Evolutionary conservation across 2,113 vertebrate species (phyloP), one percentile per base, ranked within the genome.

Genomic region (Panurus biarmicus): DNA sequence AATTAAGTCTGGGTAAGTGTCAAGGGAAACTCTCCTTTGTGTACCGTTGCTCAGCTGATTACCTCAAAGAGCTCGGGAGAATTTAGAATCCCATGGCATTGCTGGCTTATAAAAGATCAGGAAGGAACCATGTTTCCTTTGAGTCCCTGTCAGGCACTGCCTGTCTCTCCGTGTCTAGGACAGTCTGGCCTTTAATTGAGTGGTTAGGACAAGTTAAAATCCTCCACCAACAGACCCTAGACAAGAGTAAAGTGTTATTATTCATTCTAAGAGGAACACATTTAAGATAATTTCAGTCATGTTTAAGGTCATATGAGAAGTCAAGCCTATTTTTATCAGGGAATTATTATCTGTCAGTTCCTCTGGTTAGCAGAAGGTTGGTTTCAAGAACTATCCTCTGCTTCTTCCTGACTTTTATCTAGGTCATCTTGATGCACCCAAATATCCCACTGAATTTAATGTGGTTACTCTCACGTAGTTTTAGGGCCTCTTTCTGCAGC

Each of bases 291-390:
- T 85, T 65, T 57, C 67, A 91, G 36, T 47, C n/a, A 48, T 53
- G 9, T 95, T 62, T 87, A 85, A 96, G 78, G 88, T 96, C 81
- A 69, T 83, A 87, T 45, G 50, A 95, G 83, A 95, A 92, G 80
- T 94, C 76, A 93, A 84, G 70, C 8, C 85, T 50, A 50, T 94
- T 95, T 96, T 95, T 76, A 67, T 85, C 80, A 93, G 93, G 83
- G 67, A 94, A 95, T 85, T 93, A 90, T 38, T 94, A 75, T 83
- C 83, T 90, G 50, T 95, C 74, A 84, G 18, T 65, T 93, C 85
- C 76, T 93, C 61, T 95, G 57, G 36, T 58, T 91, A 89, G 36
- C 71, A 61, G 83, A 65, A 95, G 42, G 54, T 58, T 85, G 29
- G 57, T 95, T 94, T 86, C 44, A 78, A 83, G 51, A 48, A 61